Conservation (phyloP, 2,113 vertebrate species). For the Danionella cerebrum region DNA sequence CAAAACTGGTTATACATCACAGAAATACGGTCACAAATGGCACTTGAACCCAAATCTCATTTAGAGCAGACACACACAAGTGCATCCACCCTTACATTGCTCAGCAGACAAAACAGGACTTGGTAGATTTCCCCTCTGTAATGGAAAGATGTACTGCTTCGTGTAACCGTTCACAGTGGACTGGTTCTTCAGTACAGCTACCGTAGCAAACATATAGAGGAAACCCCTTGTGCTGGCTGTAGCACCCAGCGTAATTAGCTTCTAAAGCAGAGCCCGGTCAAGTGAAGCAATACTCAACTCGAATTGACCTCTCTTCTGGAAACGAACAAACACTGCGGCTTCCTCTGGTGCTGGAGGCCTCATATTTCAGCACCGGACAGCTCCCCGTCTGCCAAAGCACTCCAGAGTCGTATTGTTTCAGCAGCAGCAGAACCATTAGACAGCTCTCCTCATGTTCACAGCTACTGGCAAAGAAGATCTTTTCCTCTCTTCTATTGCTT, state of each 20-base stretch:
- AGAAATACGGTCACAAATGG: not conserved
- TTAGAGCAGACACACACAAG: not conserved
- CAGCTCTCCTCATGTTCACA: conserved; percentile 38
- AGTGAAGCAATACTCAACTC: conserved; percentile 59
- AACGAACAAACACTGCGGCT: conserved; percentile 17
- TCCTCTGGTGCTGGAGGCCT: conserved; percentile 27
- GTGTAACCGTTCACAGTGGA: conserved; percentile 56
- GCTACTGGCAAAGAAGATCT: conserved; percentile 28
- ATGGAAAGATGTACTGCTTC: conserved; percentile 48
- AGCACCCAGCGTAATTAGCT: conserved; percentile 65
- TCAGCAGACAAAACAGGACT: conserved; percentile 41
- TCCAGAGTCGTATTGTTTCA: conserved; percentile 34
- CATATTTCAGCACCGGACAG: conserved; percentile 54
- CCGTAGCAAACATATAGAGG: conserved; percentile 54
- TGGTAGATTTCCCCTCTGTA: conserved; percentile 42
- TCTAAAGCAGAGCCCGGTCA: conserved; percentile 61
- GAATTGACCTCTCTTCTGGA: conserved; percentile 32
- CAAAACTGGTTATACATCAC: not conserved
- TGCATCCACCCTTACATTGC: not conserved
- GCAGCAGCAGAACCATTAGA: conserved; percentile 27
- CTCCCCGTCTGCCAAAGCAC: conserved; percentile 35
- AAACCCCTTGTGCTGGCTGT: conserved; percentile 59
- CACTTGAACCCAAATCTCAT: conserved; percentile 6
- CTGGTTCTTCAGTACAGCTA: conserved; percentile 54
- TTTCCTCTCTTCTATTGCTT: conserved; percentile 24